These are phyloP conservation scores for Karalla daura DNA, from an alignment of 2,797 vertebrate species.

Conservation along the genomic window DNA sequence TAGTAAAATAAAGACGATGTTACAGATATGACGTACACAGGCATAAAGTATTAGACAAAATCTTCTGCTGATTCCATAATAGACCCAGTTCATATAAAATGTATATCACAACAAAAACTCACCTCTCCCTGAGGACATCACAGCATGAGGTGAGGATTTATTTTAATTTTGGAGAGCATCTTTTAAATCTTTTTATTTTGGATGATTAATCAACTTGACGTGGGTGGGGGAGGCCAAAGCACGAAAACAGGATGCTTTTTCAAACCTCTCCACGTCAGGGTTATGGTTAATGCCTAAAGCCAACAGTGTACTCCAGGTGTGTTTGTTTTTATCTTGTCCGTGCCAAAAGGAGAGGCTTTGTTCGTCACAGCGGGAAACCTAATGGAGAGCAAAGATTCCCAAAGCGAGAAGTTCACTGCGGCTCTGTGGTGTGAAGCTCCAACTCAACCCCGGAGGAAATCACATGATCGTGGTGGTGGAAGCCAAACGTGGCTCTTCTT, in stretches of 20 bases:
- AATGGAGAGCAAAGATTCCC: neutral
- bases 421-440: neutral
- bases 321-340: constrained; percentile 21
- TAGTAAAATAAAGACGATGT: too few species aligned
- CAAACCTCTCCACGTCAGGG: constrained; percentile 10
- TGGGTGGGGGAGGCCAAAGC: constrained; percentile 19
- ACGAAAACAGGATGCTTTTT: constrained; percentile 1
- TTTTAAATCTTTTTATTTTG: constrained; percentile 10
- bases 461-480: constrained; percentile 15
- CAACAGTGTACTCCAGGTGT: constrained; percentile 22
- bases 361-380: constrained; percentile 2
- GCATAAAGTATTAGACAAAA: too few species aligned
- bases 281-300: constrained; percentile 2
- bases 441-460: constrained; percentile 3
- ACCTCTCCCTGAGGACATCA: neutral
- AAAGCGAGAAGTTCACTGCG: constrained; percentile 8
- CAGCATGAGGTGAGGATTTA: neutral
- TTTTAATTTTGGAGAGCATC: neutral
- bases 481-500: constrained; percentile 9
- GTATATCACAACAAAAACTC: neutral
- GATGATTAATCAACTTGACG: constrained; percentile 12
- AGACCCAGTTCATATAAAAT: too few species aligned
- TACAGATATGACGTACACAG: too few species aligned
- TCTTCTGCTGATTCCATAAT: too few species aligned
- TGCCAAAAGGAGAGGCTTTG: constrained; percentile 6